Base-by-base conservation (phyloP, 2,797 vertebrate species). In the Telmatherina bonti region DNA sequence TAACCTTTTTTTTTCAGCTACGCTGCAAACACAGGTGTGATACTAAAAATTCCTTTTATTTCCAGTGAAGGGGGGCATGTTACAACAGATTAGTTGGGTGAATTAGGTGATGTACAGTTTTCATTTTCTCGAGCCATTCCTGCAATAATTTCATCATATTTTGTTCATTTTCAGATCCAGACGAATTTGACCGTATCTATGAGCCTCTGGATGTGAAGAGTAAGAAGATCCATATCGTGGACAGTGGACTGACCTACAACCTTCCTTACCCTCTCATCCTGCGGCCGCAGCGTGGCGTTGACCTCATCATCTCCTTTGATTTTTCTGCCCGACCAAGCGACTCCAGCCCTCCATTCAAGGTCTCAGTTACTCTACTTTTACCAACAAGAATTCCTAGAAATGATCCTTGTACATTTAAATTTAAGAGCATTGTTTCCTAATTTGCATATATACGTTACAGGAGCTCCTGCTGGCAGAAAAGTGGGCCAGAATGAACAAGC, bases 401-500 rank as follows among this genome's bases (percentile, higher is more conserved):
- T 45, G 0, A 43, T 54, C 26, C 7, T 24, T 10, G 27, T 20
- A 16, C 0, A 30, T 16, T 12, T 6, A 4, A 18, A 59, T 57
- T 22, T 2, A 10, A 55, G 1, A 60, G 5, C 3, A 70, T 29
- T 6, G 10, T 12, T 58, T 30, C 33, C 5, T 62, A 0, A 27
- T 61, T 38, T 82, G 1, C 81, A 62, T 70, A 15, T 73, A 49
- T 84, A 24, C 51, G 36, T 68, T 53, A 1, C 65, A 99, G 98
- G 98, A 99, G 89, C 96, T 99, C 62, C 93, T 98, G 10, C 92
- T 99, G 65, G 98, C 98, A 22, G 98, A 99, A 84, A 99, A 99
- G 82, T 99, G 98, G 98, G 98, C 98, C 56, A 96, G 95, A 73
- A 99, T 99, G 98, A 99, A 99, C 93, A 99, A 97, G 69, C 96